Percentiles rank a stretch among this genome's conserved stretches.
Conservation (phyloP, 1,140 invertebrate genomes). For the Procambarus virginalis region DNA sequence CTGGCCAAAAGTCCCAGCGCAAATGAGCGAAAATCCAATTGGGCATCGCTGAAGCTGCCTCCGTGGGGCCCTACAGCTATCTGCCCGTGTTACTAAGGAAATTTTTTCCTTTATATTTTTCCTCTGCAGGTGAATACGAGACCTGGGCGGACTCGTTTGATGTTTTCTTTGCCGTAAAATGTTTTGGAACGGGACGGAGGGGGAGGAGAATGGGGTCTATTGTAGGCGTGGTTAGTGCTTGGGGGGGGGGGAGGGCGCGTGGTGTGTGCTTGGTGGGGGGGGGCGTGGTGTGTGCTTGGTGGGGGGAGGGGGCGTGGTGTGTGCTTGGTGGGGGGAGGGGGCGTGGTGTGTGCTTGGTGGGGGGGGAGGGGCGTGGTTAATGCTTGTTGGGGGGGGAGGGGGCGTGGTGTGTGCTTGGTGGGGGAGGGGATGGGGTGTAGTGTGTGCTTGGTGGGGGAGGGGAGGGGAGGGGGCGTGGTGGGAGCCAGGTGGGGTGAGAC, state of each 20-base stretch:
- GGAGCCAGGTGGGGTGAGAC: too few species aligned
- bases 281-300: neutral
- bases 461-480: too few species aligned
- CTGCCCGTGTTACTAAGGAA: neutral
- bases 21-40: conserved; percentile 28
- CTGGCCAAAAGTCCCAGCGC: neutral
- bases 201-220: too few species aligned
- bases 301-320: neutral
- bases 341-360: neutral
- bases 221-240: neutral
- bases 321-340: neutral
- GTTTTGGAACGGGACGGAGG: neutral
- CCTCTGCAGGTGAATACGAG: neutral
- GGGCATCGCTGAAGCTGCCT: neutral
- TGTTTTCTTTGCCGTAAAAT: neutral
- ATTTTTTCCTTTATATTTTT: neutral
- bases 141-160: neutral
- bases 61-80: neutral
- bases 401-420: too few species aligned
- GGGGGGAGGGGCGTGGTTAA: too few species aligned
- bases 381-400: too few species aligned
- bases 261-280: neutral
- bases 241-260: too few species aligned
- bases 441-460: too few species aligned
- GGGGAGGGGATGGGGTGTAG: too few species aligned